Evolutionary conservation across 2,113 vertebrate genomes (phyloP).

Genomic region (Blennius ocellaris): DNA sequence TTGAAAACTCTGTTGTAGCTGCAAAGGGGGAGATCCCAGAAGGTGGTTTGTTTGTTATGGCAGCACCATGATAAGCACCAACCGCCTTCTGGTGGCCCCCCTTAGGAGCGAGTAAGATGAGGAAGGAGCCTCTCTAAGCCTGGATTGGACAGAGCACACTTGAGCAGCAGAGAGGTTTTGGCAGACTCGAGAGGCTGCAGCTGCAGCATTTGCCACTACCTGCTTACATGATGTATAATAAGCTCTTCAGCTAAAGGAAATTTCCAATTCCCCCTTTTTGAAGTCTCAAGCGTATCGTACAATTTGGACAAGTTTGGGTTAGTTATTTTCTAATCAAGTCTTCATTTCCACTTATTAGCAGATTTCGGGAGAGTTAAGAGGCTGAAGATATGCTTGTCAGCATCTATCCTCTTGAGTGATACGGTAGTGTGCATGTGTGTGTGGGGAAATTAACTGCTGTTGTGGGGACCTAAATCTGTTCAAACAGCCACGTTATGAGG

Average conservation of each 20-base stretch:
- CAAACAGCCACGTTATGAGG: no score
- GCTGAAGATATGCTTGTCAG: constrained; percentile 71
- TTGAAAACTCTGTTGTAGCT: constrained; percentile 20
- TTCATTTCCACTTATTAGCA: constrained; percentile 68
- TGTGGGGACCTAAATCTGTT: no score
- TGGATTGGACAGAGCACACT: constrained; percentile 25
- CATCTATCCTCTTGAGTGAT: constrained; percentile 71
- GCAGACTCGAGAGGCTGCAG: background rate
- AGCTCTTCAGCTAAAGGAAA: constrained; percentile 4
- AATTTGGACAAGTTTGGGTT: constrained; percentile 53
- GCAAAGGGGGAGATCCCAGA: constrained; percentile 9
- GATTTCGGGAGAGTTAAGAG: constrained; percentile 60
- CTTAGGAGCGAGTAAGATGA: constrained; percentile 12
- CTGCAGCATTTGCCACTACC: background rate
- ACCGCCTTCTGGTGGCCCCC: constrained; percentile 12
- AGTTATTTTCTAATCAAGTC: constrained; percentile 66
- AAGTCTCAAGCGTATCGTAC: constrained; percentile 46
- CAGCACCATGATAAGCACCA: constrained; percentile 20
- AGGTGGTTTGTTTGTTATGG: constrained; percentile 27
- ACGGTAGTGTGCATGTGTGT: constrained; percentile 11
- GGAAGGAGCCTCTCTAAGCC: constrained; percentile 11
- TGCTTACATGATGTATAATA: constrained; percentile 29
- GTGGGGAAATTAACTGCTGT: background rate
- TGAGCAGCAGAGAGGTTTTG: constrained; percentile 22
- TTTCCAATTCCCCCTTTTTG: constrained; percentile 30